These are phyloP conservation scores for Peromyscus leucopus DNA, from an alignment of 2,113 vertebrate species.

Conservation along the genomic window DNA sequence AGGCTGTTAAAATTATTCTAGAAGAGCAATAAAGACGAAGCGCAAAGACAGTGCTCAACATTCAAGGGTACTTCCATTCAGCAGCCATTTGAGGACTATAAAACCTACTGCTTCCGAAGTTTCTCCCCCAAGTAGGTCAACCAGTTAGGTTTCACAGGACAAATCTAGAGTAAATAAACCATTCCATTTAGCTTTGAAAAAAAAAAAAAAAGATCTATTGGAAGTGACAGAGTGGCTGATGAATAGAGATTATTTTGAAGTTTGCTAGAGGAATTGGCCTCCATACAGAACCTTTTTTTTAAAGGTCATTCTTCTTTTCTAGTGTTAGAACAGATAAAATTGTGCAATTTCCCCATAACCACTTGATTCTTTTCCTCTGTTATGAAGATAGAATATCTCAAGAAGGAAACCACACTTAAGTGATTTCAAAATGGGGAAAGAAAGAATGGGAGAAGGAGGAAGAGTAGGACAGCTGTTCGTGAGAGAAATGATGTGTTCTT, in stretches of 20 bases:
- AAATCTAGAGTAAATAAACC: constrained; percentile 66
- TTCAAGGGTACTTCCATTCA: background rate
- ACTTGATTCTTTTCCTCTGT: constrained; percentile 49
- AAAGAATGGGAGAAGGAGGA: fast-evolving
- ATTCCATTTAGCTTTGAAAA: constrained; percentile 54
- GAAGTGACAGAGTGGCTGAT: constrained; percentile 67
- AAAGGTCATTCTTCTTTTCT: constrained; percentile 50
- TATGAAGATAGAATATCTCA: background rate
- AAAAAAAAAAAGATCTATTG: constrained; percentile 56
- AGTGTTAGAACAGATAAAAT: constrained; percentile 38
- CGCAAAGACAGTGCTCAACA: constrained; percentile 16
- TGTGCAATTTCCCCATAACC: constrained; percentile 53
- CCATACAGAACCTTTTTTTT: background rate
- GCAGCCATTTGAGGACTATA: constrained; percentile 48
- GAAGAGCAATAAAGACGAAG: constrained; percentile 42
- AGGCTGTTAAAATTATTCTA: constrained; percentile 23
- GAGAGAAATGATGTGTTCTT: background rate
- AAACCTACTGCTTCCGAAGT: background rate
- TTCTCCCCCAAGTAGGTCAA: constrained; percentile 56
- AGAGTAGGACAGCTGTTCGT: background rate
- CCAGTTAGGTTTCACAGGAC: constrained; percentile 53
- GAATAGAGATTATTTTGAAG: constrained; percentile 75
- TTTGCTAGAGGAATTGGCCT: constrained; percentile 53
- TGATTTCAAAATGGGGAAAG: background rate
- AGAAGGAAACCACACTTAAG: background rate